Evolutionary conservation across 2,888 invertebrate species (phyloP), one percentile per base, ranked within the genome.

Genomic region (Dasypogon diadema): DNA sequence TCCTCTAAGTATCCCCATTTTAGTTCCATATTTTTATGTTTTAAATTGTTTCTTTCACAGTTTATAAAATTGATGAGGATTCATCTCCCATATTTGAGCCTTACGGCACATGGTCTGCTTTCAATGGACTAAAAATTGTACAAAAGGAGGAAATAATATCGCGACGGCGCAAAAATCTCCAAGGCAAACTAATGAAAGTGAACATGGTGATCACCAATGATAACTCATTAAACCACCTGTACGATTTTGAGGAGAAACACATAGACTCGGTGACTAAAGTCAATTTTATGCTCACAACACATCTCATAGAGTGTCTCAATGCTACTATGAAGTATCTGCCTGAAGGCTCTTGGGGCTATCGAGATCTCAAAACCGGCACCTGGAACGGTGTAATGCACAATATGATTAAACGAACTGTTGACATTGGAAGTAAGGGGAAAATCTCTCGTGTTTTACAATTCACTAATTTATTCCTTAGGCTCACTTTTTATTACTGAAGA

Each of bases 221-320:
- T 1, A 83, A 87, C 56, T 84, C 87, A 2, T 74, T 85, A 18
- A 82, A 87, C 78, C 87, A 88, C 80, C 79, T 88, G 72, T 83
- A 83, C 55, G 87, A 88, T 81, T 87, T 85, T 78, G 81, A 83
- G 72, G 81, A 87, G 54, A 84, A 83, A 75, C 86, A 87, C 77
- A 83, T 87, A 8, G 91, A 91, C 81, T 89, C 90, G 12, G 89
- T 90, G 72, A 88, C 90, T 1, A 91, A 91, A 83, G 90, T 89
- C 0, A 90, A 89, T 83, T 90, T 88, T 80, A 87, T 88, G 4
- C 86, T 90, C 4, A 88, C 89, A 1, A 87, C 89, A 81, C 88
- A 89, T 81, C 81, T 90, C 55, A 80, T 88, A 1, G 88, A 89
- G 80, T 87, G 88, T 78, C 82, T 90, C 21, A 90, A 91, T 79